These are phyloP conservation scores for Porites lobata DNA, from an alignment of 92 coral and sea anemone genomes.

Conservation along the genomic window DNA sequence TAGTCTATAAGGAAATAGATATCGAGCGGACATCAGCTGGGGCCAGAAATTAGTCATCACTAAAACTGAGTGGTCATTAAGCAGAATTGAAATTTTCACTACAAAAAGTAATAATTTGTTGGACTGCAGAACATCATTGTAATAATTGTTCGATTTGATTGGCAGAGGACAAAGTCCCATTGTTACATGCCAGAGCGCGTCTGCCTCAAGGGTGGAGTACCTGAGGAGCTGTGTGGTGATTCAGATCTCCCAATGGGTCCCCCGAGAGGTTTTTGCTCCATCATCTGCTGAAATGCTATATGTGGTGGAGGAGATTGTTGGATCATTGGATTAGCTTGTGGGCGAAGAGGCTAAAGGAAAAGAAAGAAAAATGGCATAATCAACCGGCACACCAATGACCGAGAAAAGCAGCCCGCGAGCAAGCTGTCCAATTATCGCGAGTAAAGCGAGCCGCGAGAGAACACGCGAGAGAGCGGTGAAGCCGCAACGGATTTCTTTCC, in stretches of 20 bases:
- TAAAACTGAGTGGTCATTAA: too few species aligned
- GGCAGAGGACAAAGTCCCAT: not conserved
- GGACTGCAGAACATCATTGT: conserved; percentile 17
- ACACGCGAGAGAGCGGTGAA: not conserved
- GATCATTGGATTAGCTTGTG: conserved; percentile 48
- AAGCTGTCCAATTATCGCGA: too few species aligned
- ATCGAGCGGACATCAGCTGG: too few species aligned
- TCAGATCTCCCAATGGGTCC: conserved; percentile 69
- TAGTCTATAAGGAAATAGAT: too few species aligned
- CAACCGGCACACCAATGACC: not conserved
- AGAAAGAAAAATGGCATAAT: not conserved
- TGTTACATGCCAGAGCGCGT: conserved; percentile 68
- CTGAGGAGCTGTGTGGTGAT: conserved; percentile 70
- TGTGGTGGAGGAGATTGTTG: conserved; percentile 35
- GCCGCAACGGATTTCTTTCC: too few species aligned
- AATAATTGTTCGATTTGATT: not conserved
- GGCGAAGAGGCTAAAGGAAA: conserved; percentile 46
- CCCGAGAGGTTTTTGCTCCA: conserved; percentile 74
- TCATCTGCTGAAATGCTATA: conserved; percentile 54
- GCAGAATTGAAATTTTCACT: not conserved
- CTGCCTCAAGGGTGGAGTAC: conserved; percentile 77
- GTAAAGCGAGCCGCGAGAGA: not conserved
- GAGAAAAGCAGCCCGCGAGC: too few species aligned
- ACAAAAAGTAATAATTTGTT: not conserved
- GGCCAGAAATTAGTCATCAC: too few species aligned